Base-by-base conservation (phyloP, 1,140 invertebrate genomes). In the Aphelenchoides besseyi region DNA sequence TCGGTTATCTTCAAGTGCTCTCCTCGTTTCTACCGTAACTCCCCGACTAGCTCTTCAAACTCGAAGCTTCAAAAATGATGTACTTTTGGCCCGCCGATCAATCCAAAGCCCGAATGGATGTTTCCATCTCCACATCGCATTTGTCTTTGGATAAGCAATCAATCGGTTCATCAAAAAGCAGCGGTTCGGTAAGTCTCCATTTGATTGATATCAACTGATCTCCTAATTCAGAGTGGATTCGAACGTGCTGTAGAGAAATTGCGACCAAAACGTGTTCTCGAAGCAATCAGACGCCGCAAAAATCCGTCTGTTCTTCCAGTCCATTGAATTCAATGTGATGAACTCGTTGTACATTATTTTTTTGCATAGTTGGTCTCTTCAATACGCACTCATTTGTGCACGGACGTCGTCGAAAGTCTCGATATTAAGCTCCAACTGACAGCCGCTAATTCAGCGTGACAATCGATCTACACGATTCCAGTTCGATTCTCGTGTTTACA, bases 11-110 rank as follows among this genome's bases (percentile, higher is more conserved):
- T 48, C 41, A n/a, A n/a, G n/a, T 48, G 12, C 41, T 48, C 23
- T 48, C 41, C 23, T 23, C 41, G 12, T 48, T 48, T 23, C 41
- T 23, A 48, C 41, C 41, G 41, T 48, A 48, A n/a, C n/a, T n/a
- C n/a, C 41, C 41, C 41, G 41, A 48, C 41, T 23, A 23, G 12
- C 41, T 48, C 41, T 48, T 48, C 41, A 12, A n/a, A 48, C 41
- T 48, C 41, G 41, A 48, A 48, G 41, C 12, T 23, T n/a, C n/a
- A n/a, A 48, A 48, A 23, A 48, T 48, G 41, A 48, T 48, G 41
- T 48, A 48, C 41, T 48, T 48, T 23, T 48, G 41, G 41, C 41
- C 41, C 23, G 41, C 41, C 41, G 41, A 48, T 48, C 41, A 48
- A 48, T 48, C 41, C 41, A 48, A 48, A 23, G 41, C 41, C 12